phyloP scores from a whole-genome alignment of 2,797 vertebrate genomes.

The Pitangus sulphuratus region DNA sequence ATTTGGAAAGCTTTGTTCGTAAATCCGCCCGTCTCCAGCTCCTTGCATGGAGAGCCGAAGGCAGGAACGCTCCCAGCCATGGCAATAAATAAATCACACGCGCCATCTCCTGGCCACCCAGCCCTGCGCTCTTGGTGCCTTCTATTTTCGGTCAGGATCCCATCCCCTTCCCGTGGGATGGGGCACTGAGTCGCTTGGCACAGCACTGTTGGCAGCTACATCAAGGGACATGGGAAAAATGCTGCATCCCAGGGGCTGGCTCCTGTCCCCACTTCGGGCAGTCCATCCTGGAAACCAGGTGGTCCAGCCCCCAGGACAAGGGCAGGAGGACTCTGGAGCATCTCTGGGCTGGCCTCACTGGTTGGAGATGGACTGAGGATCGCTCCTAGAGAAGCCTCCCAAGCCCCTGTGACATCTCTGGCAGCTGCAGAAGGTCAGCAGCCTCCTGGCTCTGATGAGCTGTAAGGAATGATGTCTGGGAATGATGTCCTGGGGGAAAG shows the following conservation, averaged over 20 bases:
- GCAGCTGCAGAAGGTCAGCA: neutral
- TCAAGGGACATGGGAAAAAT: fast-evolving
- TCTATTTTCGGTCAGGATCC: fast-evolving
- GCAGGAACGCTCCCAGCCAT: neutral
- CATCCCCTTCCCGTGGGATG: neutral
- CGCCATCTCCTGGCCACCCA: constrained; percentile 55
- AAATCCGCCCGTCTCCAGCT: neutral
- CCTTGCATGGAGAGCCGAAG: fast-evolving
- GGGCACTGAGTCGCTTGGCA: neutral
- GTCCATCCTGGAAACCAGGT: neutral
- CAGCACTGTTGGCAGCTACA: neutral
- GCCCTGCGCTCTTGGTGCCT: neutral
- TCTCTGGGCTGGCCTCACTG: neutral
- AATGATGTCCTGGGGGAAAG: neutral
- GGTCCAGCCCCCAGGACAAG: neutral
- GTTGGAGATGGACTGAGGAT: neutral
- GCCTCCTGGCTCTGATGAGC: neutral
- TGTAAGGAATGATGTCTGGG: neutral
- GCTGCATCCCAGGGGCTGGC: neutral
- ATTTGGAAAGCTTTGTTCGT: neutral
- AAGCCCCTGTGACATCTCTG: fast-evolving
- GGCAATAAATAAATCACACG: neutral
- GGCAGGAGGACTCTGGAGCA: neutral
- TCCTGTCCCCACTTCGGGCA: neutral
- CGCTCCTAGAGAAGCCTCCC: neutral